Evolutionary conservation across 2,888 invertebrate species (phyloP).

Genomic region (Esperia sulphurella): DNA sequence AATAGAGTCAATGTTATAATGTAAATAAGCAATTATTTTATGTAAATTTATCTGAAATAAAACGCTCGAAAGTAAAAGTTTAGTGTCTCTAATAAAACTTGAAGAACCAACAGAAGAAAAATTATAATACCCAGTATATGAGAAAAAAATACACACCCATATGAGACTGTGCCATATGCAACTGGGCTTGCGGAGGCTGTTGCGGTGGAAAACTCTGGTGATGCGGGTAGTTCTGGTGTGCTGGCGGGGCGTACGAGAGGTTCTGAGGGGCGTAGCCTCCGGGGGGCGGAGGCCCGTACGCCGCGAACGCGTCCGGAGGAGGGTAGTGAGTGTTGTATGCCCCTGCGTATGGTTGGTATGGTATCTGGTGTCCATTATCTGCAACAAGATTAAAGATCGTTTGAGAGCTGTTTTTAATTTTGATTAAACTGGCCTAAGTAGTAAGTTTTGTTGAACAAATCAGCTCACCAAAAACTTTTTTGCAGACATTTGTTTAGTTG

Average conservation of each 20-base stretch:
- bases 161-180: constrained; percentile 71
- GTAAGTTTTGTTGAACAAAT: too few species aligned
- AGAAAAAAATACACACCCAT: constrained; percentile 65
- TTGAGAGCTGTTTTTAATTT: too few species aligned
- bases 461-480: too few species aligned
- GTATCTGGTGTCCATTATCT: constrained; percentile 77
- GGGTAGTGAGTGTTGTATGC: constrained; percentile 76
- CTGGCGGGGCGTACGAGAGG: constrained; percentile 71
- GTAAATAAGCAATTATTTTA: too few species aligned
- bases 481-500: too few species aligned
- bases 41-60: too few species aligned
- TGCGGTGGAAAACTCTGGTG: constrained; percentile 72
- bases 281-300: constrained; percentile 70
- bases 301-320: constrained; percentile 71
- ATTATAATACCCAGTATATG: too few species aligned
- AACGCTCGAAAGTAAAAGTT: too few species aligned
- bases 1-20: too few species aligned
- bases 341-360: constrained; percentile 72
- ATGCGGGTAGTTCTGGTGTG: constrained; percentile 73
- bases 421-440: too few species aligned
- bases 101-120: too few species aligned
- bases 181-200: constrained; percentile 61
- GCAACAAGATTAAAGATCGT: constrained; percentile 29
- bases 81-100: too few species aligned
- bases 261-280: constrained; percentile 73